Evolutionary conservation across 2,888 invertebrate species (phyloP).

Genomic region (Epirrhoe tristata): DNA sequence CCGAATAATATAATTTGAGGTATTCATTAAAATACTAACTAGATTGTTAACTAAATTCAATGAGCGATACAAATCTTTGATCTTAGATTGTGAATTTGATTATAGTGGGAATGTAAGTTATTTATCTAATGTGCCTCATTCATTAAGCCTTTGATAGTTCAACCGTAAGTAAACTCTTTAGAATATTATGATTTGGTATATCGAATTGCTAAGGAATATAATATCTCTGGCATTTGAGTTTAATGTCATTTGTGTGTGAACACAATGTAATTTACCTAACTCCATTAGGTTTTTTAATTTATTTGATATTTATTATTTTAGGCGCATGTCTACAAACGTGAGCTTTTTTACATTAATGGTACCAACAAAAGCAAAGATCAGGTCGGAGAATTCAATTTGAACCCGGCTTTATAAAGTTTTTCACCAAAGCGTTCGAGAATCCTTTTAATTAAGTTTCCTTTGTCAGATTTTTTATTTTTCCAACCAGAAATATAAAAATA

Average conservation of each 20-base stretch:
- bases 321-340: no score
- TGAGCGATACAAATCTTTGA: slow-evolving; percentile 21
- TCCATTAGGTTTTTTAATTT: no score
- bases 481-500: background rate
- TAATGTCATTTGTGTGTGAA: background rate
- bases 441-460: slow-evolving; percentile 34
- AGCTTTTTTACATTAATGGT: background rate
- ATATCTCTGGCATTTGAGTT: background rate
- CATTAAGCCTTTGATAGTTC: slow-evolving; percentile 8
- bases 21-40: slow-evolving; percentile 9
- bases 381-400: slow-evolving; percentile 25
- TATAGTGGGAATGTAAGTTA: slow-evolving; percentile 6
- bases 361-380: background rate
- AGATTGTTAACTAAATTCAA: slow-evolving; percentile 10
- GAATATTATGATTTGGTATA: background rate
- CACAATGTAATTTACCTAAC: no score
- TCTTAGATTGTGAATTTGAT: slow-evolving; percentile 4
- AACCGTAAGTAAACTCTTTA: slow-evolving; percentile 1
- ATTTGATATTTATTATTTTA: no score
- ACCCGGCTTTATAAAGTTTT: slow-evolving; percentile 27
- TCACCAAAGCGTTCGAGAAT: slow-evolving; percentile 32
- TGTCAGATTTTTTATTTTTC: background rate
- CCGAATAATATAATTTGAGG: background rate
- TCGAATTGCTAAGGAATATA: background rate
- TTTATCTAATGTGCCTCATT: background rate